A percentile compares a stretch with the other conserved stretches of the same genome.
Evolutionary conservation across 2,888 invertebrate genomes (phyloP).

Genomic region (Pyrrhosoma nymphula): DNA sequence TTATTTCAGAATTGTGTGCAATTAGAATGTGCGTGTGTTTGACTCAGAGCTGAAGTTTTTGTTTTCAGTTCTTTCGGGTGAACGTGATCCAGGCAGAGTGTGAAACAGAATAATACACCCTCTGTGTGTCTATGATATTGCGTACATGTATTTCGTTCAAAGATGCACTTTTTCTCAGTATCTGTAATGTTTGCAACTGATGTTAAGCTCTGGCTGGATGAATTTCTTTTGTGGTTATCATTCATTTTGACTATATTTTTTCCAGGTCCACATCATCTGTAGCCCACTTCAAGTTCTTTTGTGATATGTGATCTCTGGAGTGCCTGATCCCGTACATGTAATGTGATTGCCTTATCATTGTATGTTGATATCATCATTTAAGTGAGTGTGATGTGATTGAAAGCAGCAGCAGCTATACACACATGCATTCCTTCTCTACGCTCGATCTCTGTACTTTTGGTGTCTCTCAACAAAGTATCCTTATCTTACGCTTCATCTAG

Average conservation of each 20-base stretch:
- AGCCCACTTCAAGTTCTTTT: neutral
- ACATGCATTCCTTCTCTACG: neutral
- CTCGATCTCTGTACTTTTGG: neutral
- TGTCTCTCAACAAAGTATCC: neutral
- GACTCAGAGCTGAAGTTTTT: too few relatives aligned
- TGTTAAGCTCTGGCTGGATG: too few relatives aligned
- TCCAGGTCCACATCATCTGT: neutral
- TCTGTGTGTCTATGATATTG: too few relatives aligned
- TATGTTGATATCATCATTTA: neutral
- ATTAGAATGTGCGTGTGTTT: too few relatives aligned
- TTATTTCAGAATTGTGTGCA: too few relatives aligned
- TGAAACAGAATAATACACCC: too few relatives aligned
- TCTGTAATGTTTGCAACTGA: too few relatives aligned
- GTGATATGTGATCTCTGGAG: neutral
- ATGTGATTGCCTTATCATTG: neutral
- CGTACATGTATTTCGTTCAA: too few relatives aligned
- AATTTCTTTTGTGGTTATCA: neutral
- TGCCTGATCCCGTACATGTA: neutral
- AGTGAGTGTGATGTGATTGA: neutral
- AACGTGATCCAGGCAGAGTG: too few relatives aligned
- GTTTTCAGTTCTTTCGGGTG: too few relatives aligned
- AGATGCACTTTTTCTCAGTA: too few relatives aligned
- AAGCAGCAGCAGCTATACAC: neutral
- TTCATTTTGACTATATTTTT: neutral
- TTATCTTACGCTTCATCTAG: neutral